Evolutionary conservation across 2,888 invertebrate genomes (phyloP).

Genomic region (Synanthedon andrenaeformis): DNA sequence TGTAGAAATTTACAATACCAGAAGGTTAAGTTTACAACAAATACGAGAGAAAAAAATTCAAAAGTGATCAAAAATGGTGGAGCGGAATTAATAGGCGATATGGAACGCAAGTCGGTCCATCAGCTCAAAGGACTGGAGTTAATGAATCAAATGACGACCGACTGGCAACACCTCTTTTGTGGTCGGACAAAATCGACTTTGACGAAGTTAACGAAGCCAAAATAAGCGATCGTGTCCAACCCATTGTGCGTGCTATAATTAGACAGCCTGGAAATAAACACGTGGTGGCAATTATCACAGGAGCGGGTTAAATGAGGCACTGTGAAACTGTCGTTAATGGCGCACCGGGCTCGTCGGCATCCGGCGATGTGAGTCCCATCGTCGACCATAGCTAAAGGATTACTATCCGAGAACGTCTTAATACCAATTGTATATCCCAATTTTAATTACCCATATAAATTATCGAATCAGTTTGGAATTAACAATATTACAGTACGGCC

Average conservation of each 20-base stretch:
- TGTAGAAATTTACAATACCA: no score
- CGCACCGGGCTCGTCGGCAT: slow-evolving; percentile 40
- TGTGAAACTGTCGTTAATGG: slow-evolving; percentile 63
- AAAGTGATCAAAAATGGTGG: slow-evolving; percentile 2
- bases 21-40: no score
- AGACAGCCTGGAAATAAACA: slow-evolving; percentile 65
- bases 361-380: slow-evolving; percentile 46
- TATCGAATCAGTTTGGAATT: no score
- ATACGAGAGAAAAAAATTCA: not conserved
- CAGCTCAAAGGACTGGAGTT: slow-evolving; percentile 58
- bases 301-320: slow-evolving; percentile 68
- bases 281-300: slow-evolving; percentile 69
- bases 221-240: slow-evolving; percentile 66
- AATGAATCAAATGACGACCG: slow-evolving; percentile 65
- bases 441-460: slow-evolving; percentile 16
- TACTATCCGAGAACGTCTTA: slow-evolving; percentile 41
- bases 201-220: slow-evolving; percentile 56
- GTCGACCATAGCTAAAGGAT: slow-evolving; percentile 35
- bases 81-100: slow-evolving; percentile 41
- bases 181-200: slow-evolving; percentile 60
- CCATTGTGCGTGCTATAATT: slow-evolving; percentile 67
- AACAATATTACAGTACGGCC: no score
- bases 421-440: slow-evolving; percentile 26
- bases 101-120: slow-evolving; percentile 45
- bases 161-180: slow-evolving; percentile 64